Conservation (phyloP, 2,888 invertebrate genomes). For the Lasioglossum calceatum region DNA sequence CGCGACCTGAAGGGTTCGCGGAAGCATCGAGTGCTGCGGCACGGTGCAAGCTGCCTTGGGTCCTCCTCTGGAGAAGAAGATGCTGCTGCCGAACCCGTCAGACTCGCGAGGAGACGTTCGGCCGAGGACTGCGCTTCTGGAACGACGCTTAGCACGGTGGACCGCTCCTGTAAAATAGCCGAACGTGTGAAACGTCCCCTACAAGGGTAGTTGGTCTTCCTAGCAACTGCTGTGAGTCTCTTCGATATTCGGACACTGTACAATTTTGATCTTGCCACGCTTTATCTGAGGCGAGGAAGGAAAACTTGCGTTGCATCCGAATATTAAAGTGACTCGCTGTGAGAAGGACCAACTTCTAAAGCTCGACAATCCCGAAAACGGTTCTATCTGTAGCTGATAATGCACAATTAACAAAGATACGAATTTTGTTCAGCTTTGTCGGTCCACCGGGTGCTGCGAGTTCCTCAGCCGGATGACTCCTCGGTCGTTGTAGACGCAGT, state of each 20-base stretch:
- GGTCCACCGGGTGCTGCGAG: neutral
- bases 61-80: neutral
- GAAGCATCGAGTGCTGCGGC: neutral
- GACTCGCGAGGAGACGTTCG: neutral
- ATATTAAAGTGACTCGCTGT: neutral
- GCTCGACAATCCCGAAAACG: neutral
- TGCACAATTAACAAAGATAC: neutral
- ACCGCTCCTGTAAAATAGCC: neutral
- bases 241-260: neutral
- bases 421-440: neutral
- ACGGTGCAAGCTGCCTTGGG: neutral
- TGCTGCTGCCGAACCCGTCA: neutral
- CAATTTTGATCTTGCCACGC: neutral
- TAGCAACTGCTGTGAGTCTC: neutral
- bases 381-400: neutral
- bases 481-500: neutral
- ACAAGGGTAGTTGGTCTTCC: neutral
- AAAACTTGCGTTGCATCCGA: neutral
- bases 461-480: neutral
- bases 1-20: neutral
- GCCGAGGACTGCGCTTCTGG: neutral
- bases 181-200: neutral
- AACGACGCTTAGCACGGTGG: neutral
- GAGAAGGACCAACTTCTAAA: neutral
- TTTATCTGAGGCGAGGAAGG: neutral